Base-by-base conservation (phyloP, 2,113 vertebrate species). In the Raja brachyura region DNA sequence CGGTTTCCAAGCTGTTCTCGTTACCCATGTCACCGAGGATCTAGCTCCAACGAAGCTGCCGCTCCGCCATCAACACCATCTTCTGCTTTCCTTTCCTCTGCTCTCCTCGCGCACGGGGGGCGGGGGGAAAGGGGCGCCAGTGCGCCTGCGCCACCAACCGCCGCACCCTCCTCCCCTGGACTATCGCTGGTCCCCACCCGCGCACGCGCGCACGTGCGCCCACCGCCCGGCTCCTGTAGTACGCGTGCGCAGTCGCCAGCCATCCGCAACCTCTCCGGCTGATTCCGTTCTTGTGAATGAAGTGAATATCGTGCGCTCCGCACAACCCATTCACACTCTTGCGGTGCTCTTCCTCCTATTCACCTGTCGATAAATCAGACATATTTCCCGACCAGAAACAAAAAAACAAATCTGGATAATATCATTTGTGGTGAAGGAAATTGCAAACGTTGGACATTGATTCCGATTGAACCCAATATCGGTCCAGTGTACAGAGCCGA, bases 41-140 rank as follows among this genome's bases (percentile, higher is more conserved):
- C 16, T 39, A 63, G 88, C 31, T 92, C 16, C 4, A 73, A 33
- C 88, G 66, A 73, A 73, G 66, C 88, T 22, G 33, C 20, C 66
- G 25, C 88, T 92, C 88, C 88, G 33, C n/a, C 31, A 70, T 92
- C 88, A 73, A 73, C 66, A 92, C 66, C 88, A 92, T 92, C 88
- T 39, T 73, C 66, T 70, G 16, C 61, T 73, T 66, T 70, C 6
- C 61, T 73, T 63, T 18, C 6, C 14, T 56, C 13, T 70, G 16
- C 61, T 73, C 88, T 18, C 6, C 14, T 56, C 13, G n/a, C 31
- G 20, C 0, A 31, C 13, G 66, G 20, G 39, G 39, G 39, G 39
- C 39, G 39, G 39, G 39, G 39, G 39, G 39, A 48, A 48, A 3
- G 39, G 39, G 39, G 39, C 88, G 31, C 20, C 66, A 92, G 16